phyloP scores from a whole-genome alignment of 2,113 vertebrate genomes.

The Tragelaphus strepsiceros region DNA sequence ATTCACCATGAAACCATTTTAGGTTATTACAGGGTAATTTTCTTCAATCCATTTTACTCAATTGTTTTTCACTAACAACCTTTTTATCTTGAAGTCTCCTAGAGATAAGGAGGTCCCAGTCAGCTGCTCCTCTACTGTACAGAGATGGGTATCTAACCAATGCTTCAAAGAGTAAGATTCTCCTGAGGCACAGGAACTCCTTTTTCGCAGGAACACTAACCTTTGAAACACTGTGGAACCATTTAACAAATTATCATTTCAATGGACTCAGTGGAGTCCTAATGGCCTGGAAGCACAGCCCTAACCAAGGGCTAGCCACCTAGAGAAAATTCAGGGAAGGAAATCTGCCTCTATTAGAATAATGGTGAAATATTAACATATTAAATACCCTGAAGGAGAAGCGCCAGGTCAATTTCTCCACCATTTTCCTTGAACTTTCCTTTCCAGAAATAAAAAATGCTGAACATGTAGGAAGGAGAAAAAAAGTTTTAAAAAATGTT shows the following conservation, averaged over 20 bases:
- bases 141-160: constrained; percentile 8
- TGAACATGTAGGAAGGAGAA: not conserved
- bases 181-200: not conserved
- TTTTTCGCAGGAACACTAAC: not conserved
- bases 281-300: not conserved
- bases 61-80: not conserved
- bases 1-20: not conserved
- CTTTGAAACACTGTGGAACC: not conserved
- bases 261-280: not conserved
- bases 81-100: not conserved
- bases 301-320: not conserved
- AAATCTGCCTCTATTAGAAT: not conserved
- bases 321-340: not conserved
- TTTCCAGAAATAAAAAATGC: not conserved
- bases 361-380: not conserved
- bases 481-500: not conserved
- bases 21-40: not conserved
- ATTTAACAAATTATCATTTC: constrained; percentile 29
- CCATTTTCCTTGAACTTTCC: not conserved
- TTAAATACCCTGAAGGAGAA: not conserved
- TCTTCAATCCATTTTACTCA: constrained; percentile 3
- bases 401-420: not conserved
- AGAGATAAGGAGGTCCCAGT: not conserved
- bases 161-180: not conserved
- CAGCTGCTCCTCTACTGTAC: rapidly evolving